Percentiles rank a stretch among this genome's conserved stretches.
phyloP scores from a whole-genome alignment of 2,113 vertebrate genomes.

The Spea multiplicata region DNA sequence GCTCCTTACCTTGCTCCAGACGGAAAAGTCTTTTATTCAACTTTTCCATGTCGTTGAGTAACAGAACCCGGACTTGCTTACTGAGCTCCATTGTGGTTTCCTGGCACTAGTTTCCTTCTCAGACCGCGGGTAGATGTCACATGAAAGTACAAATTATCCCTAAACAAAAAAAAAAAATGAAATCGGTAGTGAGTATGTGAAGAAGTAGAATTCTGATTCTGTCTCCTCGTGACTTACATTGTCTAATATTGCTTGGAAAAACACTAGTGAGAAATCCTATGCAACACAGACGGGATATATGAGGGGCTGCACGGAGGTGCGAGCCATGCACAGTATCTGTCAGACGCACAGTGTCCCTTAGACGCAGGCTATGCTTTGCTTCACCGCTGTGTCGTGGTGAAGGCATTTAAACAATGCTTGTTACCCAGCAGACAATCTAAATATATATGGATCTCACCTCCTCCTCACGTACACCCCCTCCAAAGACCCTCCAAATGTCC shows the following conservation, averaged over 20 bases:
- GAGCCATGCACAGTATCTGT: neutral
- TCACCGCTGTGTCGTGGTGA: neutral
- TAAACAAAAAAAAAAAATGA: conserved; percentile 52
- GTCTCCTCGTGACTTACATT: conserved; percentile 16
- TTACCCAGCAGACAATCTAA: conserved; percentile 43
- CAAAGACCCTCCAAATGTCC: conserved; percentile 46
- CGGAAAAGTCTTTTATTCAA: conserved; percentile 81
- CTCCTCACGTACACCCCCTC: conserved; percentile 29
- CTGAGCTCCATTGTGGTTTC: conserved; percentile 62
- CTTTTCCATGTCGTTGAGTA: conserved; percentile 82
- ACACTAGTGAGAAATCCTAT: neutral
- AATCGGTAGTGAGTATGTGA: conserved; percentile 8
- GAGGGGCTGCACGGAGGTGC: conserved; percentile 7
- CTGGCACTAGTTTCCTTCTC: conserved; percentile 54
- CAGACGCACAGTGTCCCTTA: conserved; percentile 6
- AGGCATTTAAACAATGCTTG: conserved; percentile 28
- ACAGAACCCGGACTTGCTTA: conserved; percentile 72
- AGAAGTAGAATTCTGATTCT: neutral
- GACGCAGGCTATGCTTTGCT: neutral
- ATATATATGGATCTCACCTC: conserved; percentile 46
- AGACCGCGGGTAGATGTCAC: conserved; percentile 47
- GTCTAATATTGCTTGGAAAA: neutral
- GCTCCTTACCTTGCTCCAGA: conserved; percentile 79
- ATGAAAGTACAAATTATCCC: conserved; percentile 47
- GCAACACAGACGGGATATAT: neutral